phyloP scores from a whole-genome alignment of 2,113 vertebrate genomes.

The Thryonomys swinderianus region DNA sequence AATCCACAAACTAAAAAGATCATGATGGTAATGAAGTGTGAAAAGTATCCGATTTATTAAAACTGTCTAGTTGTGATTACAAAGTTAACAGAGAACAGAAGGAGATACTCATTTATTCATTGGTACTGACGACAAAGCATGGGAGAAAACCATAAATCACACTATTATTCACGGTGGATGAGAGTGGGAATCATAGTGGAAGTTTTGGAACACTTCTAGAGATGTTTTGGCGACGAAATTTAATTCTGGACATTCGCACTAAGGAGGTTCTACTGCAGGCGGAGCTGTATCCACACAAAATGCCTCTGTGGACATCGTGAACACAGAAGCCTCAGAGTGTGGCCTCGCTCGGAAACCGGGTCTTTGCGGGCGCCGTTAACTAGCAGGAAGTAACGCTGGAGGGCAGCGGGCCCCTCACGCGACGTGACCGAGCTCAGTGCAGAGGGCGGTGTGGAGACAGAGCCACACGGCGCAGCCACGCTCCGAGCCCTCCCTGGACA shows the following conservation, averaged over 20 bases:
- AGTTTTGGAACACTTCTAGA: background rate
- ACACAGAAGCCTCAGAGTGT: background rate
- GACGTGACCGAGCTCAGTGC: background rate
- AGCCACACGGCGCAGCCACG: background rate
- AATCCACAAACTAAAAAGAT: slow-evolving; percentile 20
- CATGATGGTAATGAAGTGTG: background rate
- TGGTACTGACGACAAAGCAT: background rate
- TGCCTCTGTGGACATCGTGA: background rate
- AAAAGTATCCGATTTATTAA: slow-evolving; percentile 8
- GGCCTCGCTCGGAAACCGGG: background rate
- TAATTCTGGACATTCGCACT: background rate
- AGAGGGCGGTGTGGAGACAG: background rate
- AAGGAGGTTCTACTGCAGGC: background rate
- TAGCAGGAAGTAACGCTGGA: background rate
- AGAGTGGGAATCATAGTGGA: background rate
- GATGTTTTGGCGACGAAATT: background rate
- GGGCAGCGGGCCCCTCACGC: background rate
- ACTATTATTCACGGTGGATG: background rate
- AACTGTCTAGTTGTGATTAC: background rate
- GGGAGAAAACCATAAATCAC: background rate
- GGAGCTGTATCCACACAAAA: background rate
- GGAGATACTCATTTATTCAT: slow-evolving; percentile 29
- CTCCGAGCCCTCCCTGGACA: background rate
- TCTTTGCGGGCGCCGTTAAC: background rate
- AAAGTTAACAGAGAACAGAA: slow-evolving; percentile 10